Conservation (phyloP, 2,113 vertebrate species). For the Proterorhinus semilunaris region DNA sequence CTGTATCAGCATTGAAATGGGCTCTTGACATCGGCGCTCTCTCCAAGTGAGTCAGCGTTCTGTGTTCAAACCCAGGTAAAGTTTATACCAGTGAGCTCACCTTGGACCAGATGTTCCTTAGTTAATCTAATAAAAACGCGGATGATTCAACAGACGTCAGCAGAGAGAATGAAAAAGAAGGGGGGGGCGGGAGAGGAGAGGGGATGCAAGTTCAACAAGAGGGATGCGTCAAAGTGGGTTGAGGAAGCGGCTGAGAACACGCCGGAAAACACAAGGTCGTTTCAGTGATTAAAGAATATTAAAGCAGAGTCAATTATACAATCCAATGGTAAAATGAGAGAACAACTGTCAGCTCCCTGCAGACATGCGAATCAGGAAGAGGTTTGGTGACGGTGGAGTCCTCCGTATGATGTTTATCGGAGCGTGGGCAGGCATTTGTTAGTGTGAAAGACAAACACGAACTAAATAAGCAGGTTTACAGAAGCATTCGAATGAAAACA, state of each 20-base stretch:
- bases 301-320: no score
- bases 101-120: conserved; percentile 2
- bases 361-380: no score
- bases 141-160: conserved; percentile 27
- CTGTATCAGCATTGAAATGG: background rate
- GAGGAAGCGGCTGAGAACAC: conserved; percentile 1
- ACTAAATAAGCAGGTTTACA: no score
- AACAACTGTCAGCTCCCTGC: no score
- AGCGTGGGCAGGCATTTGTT: no score
- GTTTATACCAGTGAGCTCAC: conserved; percentile 34
- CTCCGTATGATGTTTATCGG: no score
- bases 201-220: conserved; percentile 18
- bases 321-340: no score
- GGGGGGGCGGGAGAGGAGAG: background rate
- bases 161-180: background rate
- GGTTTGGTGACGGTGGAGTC: no score
- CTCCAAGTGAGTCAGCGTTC: conserved; percentile 12
- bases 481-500: no score
- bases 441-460: no score
- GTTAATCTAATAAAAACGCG: conserved; percentile 24
- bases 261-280: no score
- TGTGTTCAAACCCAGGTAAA: background rate
- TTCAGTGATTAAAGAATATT: no score
- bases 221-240: background rate
- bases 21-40: background rate